phyloP scores from a whole-genome alignment of 2,888 invertebrate species.

The Lochmaea capreae region DNA sequence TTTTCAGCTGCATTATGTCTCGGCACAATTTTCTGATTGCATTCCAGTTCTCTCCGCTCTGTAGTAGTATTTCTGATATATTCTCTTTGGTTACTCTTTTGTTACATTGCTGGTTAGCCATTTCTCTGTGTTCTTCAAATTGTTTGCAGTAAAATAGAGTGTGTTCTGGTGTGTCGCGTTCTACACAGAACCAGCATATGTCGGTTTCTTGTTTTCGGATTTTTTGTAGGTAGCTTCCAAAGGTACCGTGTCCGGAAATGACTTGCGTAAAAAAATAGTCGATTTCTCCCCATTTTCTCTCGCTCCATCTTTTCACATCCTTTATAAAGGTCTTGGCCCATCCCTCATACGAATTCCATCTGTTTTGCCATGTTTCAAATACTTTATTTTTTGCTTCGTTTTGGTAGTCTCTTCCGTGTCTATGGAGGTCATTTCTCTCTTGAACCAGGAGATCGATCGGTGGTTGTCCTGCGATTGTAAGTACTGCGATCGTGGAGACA shows the following conservation, averaged over 20 bases:
- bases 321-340: slow-evolving; percentile 29
- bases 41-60: too few relatives aligned
- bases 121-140: too few relatives aligned
- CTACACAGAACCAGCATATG: slow-evolving; percentile 31
- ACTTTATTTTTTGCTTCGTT: background rate
- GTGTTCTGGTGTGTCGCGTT: slow-evolving; percentile 30
- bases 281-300: slow-evolving; percentile 23
- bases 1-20: too few relatives aligned
- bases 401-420: background rate
- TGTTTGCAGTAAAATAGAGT: too few relatives aligned
- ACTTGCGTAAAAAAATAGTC: slow-evolving; percentile 31
- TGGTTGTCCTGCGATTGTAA: background rate
- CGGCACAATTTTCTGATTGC: too few relatives aligned
- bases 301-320: slow-evolving; percentile 27
- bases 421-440: background rate
- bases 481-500: slow-evolving; percentile 4
- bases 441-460: background rate
- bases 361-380: slow-evolving; percentile 18
- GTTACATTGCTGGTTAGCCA: too few relatives aligned
- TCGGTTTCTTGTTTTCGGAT: slow-evolving; percentile 21
- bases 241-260: slow-evolving; percentile 28
- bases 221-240: slow-evolving; percentile 20
- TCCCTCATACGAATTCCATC: slow-evolving; percentile 7
- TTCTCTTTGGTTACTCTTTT: too few relatives aligned
- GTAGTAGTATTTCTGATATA: too few relatives aligned